Evolutionary conservation across 2,797 vertebrate genomes (phyloP), one percentile per base, ranked within the genome.

Genomic region (Anolis apletophallus): DNA sequence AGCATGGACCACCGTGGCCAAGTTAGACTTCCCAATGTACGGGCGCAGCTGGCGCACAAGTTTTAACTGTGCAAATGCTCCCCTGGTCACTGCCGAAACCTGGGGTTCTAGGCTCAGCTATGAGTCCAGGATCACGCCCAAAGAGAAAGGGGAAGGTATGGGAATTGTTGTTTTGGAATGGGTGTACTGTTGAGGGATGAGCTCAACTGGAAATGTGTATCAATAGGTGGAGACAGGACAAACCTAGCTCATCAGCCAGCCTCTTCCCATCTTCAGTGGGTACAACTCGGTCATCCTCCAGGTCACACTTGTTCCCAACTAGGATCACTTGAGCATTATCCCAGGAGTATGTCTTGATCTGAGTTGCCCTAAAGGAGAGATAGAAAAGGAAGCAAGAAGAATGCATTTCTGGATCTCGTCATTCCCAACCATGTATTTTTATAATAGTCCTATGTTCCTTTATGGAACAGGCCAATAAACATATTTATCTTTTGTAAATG

Each of bases 261-360:
- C 96, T 95, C 86, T 95, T 97, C 81, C 98, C 97, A 1, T 98
- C 97, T 93, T 99, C 98, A 0, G 97, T 95, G 7, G 97, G 96
- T 36, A 99, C 93, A 0, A 98, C 94, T 57, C 98, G 89, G 81
- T 98, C 97, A 8, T 98, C 98, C 87, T 99, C 98, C 89, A 99
- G 93, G 93, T 99, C 98, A 91, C 97, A 98, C 87, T 99, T 99
- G 95, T 99, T 99, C 9, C 97, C 98, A 3, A 99, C 96, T n/a
- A 98, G 95, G 88, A 98, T 97, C 80, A 99, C 98, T 93, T 99
- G 98, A 80, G 98, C 97, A 0, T 99, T 98, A 94, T 98, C 98
- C 98, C 98, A 98, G 0, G 98, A 99, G 91, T 98, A 99, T 0
- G 98, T 98, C 95, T 98, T 98, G 91, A 99, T 98, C 95, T 99